phyloP scores from a whole-genome alignment of 1,140 invertebrate species.

The Drosophila navojoa region DNA sequence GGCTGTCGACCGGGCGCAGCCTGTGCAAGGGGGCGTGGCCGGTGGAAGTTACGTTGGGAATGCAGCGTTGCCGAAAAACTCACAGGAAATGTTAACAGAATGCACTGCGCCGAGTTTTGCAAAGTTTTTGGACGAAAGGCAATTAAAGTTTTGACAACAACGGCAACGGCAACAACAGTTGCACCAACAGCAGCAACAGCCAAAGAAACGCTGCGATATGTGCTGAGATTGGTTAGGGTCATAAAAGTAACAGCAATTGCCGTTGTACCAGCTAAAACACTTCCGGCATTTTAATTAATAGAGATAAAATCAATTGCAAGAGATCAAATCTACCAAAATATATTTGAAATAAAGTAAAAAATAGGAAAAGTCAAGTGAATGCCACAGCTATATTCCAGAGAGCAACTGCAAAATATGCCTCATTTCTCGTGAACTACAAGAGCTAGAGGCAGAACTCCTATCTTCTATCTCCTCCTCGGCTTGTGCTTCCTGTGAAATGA shows the following conservation, averaged over 20 bases:
- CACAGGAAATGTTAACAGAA: constrained; percentile 76
- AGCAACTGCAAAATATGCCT: no score
- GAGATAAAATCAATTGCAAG: constrained; percentile 14
- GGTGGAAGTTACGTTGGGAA: background rate
- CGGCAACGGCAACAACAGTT: constrained; percentile 18
- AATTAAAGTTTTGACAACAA: constrained; percentile 71
- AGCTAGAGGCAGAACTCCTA: no score
- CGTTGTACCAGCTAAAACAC: constrained; percentile 6
- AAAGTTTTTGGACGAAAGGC: constrained; percentile 73
- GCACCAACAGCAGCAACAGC: constrained; percentile 7
- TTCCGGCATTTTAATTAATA: constrained; percentile 30
- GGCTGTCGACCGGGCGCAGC: background rate
- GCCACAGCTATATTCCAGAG: no score
- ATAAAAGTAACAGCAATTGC: constrained; percentile 10
- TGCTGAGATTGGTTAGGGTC: constrained; percentile 6
- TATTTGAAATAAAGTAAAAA: no score
- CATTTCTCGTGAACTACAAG: no score
- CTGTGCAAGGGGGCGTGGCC: background rate
- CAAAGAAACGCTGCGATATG: background rate
- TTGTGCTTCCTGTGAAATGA: no score
- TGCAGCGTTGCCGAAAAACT: constrained; percentile 46
- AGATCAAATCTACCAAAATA: no score
- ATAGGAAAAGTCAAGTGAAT: no score
- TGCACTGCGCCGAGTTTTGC: constrained; percentile 65
- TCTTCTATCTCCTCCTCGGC: no score